These are phyloP conservation scores for Rousettus leschenaultii DNA, from an alignment of 2,113 vertebrate species.

Conservation along the genomic window DNA sequence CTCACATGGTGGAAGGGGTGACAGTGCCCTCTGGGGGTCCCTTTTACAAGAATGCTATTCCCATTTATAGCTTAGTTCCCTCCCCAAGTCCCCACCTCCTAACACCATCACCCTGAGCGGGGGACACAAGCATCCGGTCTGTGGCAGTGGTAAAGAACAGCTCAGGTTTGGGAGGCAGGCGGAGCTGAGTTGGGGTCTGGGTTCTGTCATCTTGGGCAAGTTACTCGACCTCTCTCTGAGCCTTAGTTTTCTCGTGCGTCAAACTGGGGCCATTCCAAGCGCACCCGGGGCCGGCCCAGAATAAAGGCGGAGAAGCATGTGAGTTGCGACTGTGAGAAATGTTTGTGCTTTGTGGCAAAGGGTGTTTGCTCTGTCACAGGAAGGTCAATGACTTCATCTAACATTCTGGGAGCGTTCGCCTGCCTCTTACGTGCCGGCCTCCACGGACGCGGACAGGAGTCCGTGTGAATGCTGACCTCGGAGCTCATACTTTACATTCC, in stretches of 20 bases:
- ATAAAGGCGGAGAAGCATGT: not conserved
- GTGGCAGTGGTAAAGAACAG: not conserved
- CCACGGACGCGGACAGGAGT: not conserved
- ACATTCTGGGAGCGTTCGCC: not conserved
- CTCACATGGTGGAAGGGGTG: accelerated
- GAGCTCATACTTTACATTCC: accelerated
- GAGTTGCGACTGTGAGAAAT: not conserved
- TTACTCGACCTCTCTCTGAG: not conserved
- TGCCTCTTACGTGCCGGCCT: accelerated
- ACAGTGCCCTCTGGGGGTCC: not conserved
- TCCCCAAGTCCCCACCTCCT: not conserved
- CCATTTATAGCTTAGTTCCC: not conserved
- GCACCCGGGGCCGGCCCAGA: not conserved
- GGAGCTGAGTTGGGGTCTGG: not conserved
- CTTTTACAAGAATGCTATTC: not conserved
- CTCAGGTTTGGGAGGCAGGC: not conserved
- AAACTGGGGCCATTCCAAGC: not conserved
- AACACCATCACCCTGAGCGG: not conserved
- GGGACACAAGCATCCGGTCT: not conserved
- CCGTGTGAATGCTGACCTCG: accelerated
- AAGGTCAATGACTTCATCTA: not conserved
- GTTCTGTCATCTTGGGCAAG: not conserved
- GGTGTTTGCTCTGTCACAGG: not conserved
- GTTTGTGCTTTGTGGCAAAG: not conserved
- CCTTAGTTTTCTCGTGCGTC: not conserved